Evolutionary conservation across 2,797 vertebrate species (phyloP).

Genomic region (Parotocinclus haroldoi): DNA sequence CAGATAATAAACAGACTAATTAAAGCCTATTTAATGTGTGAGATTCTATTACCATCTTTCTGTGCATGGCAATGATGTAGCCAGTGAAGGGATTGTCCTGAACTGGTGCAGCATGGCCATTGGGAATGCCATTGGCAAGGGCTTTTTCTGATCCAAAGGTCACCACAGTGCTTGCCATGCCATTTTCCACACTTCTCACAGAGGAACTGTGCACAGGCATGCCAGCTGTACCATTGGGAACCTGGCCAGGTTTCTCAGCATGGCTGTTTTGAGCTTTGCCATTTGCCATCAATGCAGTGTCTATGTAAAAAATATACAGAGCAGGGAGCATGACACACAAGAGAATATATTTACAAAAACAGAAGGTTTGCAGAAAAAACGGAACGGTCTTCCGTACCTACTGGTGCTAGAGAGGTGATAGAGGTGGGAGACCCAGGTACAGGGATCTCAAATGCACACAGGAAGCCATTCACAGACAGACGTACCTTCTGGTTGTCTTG

Average conservation of each 20-base stretch:
- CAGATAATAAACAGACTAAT: not conserved
- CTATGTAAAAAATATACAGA: conserved; percentile 18
- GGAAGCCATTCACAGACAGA: conserved; percentile 86
- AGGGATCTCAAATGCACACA: conserved; percentile 95
- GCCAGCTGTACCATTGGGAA: conserved; percentile 29
- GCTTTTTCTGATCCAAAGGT: conserved; percentile 62
- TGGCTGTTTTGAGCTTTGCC: conserved; percentile 13
- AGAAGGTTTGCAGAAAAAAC: not conserved
- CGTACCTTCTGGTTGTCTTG: conserved; percentile 97
- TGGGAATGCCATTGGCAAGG: conserved; percentile 74
- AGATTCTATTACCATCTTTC: conserved; percentile 85
- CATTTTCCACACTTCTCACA: conserved; percentile 71
- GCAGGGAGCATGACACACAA: conserved; percentile 1
- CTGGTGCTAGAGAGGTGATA: conserved; percentile 75
- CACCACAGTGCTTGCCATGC: conserved; percentile 80
- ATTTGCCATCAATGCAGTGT: conserved; percentile 27
- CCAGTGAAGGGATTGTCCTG: conserved; percentile 88
- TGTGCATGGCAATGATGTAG: conserved; percentile 97
- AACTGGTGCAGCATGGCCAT: conserved; percentile 78
- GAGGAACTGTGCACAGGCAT: conserved; percentile 71
- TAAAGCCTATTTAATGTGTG: not conserved
- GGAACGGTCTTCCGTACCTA: conserved; percentile 67
- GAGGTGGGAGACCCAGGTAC: conserved; percentile 89
- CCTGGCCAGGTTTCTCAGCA: conserved; percentile 15
- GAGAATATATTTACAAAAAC: not conserved